These are phyloP conservation scores for Trachelus iudaicus DNA, from an alignment of 2,888 invertebrate genomes.

Conservation along the genomic window DNA sequence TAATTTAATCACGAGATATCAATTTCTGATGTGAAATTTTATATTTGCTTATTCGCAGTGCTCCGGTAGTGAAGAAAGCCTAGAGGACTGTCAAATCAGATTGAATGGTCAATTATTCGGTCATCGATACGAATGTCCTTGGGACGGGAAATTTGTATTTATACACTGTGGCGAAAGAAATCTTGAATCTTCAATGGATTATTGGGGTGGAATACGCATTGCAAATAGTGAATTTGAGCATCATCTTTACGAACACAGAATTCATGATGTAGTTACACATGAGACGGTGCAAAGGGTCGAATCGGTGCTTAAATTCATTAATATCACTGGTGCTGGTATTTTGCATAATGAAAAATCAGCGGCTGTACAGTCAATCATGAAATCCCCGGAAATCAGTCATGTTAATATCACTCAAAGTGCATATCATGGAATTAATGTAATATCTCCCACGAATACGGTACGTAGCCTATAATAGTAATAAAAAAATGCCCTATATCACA, in stretches of 20 bases:
- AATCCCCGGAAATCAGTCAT: conserved; percentile 83
- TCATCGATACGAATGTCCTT: conserved; percentile 85
- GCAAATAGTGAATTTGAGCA: conserved; percentile 91
- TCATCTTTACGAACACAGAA: conserved; percentile 81
- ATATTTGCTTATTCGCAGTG: conserved; percentile 66
- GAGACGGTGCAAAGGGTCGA: conserved; percentile 76
- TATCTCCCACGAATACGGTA: conserved; percentile 85
- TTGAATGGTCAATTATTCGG: conserved; percentile 91
- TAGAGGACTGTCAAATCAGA: conserved; percentile 88
- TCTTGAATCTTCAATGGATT: conserved; percentile 74
- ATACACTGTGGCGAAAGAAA: conserved; percentile 87
- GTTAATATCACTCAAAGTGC: conserved; percentile 88
- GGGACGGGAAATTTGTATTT: conserved; percentile 93
- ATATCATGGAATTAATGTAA: conserved; percentile 90
- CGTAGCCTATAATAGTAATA: conserved; percentile 1
- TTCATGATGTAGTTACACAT: conserved; percentile 85
- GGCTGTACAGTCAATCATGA: conserved; percentile 89
- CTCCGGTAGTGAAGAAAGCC: conserved; percentile 78
- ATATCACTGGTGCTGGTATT: conserved; percentile 93
- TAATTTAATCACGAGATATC: background rate
- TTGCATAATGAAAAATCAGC: conserved; percentile 95
- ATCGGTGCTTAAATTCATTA: conserved; percentile 82
- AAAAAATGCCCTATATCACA: background rate
- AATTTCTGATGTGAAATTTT: background rate
- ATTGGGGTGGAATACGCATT: conserved; percentile 98